Base-by-base conservation (phyloP, 92 coral and sea anemone genomes). In the Porites evermanni region DNA sequence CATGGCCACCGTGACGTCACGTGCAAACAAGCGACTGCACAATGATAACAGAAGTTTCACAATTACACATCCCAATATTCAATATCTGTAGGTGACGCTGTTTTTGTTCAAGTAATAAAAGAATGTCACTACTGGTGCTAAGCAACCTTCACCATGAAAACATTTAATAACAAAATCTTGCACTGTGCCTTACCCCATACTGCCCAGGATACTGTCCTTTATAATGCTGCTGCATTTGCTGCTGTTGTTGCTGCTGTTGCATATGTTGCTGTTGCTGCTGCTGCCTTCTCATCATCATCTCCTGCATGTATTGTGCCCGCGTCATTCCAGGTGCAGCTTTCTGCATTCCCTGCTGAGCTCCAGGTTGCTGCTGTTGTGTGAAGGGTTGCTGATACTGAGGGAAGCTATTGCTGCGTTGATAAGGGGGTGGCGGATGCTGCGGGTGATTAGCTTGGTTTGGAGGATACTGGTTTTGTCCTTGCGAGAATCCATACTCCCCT, bases 401-500 rank as follows among this genome's bases (percentile, higher is more conserved):
- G 63, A 83, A 94, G 72, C 98, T 94, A 52, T 88, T 91, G 26
- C 96, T 93, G 58, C 95, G 93, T 72, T 94, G 96, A 77, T 96
- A 96, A 16, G 99, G 99, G 4, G 99, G 99, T 14, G 99, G 99
- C n/a, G 99, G 99, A 75, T 96, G 99, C 66, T 96, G 99, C 2
- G 98, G 99, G 75, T 96, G 98, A 4, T 79, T 76, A 13, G 86
- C 83, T 70, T 93, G 99, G 59, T 93, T 88, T n/a, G 92, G 94
- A 9, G 80, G 89, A 90, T 75, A 95, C 77, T 84, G 99, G 85
- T 68, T 89, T 85, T 89, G 93, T 53, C 87, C 93, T 70, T 89
- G 85, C 29, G 84, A 84, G 77, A 84, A 92, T 12, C 93, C 95
- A 89, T 89, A 89, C 7, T 88, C 90, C 16, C 85, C 91, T 90